Base-by-base conservation (phyloP, 2,797 vertebrate genomes). In the Malacoctenus gilli region DNA sequence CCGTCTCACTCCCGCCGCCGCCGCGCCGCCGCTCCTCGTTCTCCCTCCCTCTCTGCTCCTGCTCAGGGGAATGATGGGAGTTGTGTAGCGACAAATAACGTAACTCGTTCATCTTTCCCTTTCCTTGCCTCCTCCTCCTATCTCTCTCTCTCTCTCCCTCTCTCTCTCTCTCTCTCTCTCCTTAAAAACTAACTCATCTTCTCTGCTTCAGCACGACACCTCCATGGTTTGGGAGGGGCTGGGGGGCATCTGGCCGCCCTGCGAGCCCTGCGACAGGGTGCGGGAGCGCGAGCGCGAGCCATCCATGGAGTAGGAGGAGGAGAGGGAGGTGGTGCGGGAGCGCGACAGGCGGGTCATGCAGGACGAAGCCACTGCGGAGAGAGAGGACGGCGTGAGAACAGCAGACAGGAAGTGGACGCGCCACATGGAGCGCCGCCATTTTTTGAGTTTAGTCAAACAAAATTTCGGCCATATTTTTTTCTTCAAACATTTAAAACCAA, bases 341-440 rank as follows among this genome's bases (percentile, higher is more conserved):
- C 95, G 93, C 6, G 95, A 95, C 51, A 97, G 92, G 31, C 95
- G 94, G 16, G 95, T 97, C 95, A 97, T 96, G 82, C 94, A 95
- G 43, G 94, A 95, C 0, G 95, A 96, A 0, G 95, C 94, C 95
- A 97, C 95, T 96, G 90, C 39, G 59, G 66, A 62, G 28, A 57
- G 32, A 54, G 9, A 31, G 4, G 31, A 3, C 1, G 48, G 18
- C 4, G 8, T 25, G 23, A 8, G n/a, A n/a, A n/a, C n/a, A n/a
- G n/a, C n/a, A n/a, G n/a, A n/a, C n/a, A n/a, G n/a, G n/a, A n/a
- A n/a, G n/a, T n/a, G n/a, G n/a, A n/a, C n/a, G n/a, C n/a, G n/a
- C n/a, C n/a, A n/a, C n/a, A n/a, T n/a, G n/a, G n/a, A n/a, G n/a
- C n/a, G n/a, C n/a, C n/a, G n/a, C n/a, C n/a, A n/a, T n/a, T n/a